Base-by-base conservation (phyloP, 2,888 invertebrate genomes). In the Didymodactylos carnosus region DNA sequence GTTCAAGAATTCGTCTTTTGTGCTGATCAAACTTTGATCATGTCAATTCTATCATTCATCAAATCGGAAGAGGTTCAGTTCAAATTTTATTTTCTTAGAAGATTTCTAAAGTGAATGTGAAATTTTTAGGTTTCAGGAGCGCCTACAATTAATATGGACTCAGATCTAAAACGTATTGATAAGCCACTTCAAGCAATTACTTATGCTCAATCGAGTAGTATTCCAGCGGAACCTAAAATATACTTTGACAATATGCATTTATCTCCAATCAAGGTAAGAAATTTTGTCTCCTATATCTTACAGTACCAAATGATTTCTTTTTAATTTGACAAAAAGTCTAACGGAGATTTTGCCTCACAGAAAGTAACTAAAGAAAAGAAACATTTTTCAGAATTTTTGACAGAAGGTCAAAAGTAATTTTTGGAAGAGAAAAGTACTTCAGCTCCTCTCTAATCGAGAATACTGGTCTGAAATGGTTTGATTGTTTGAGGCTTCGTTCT, bases 191-290 rank as follows among this genome's bases (percentile, higher is more conserved):
- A 46, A 46, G 46, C 46, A 3, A 46, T 46, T 46, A 46, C 46
- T 2, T 1, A 4, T 3, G 46, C 46, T 23, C 46, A 46, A 46
- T 46, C 46, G 0, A 46, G 23, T n/a, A 46, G 46, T 46, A 1
- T 46, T 8, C 46, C 46, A 11, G 88, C 89, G 76, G 92, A 46
- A 91, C 90, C 90, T 81, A 94, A 94, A 85, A 91, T 92, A 83
- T 98, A 93, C 86, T 98, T 93, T 81, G 95, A 98, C 83, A 87
- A 90, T 79, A 85, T 98, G 40, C 97, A 98, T 86, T 90, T 98
- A 81, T 95, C 97, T 0, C 98, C 98, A 3, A 86, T 97, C 25
- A 97, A 98, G 85, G 88, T 87, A 79, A 72, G 1, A n/a, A 23
- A n/a, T 46, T 19, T 43, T 43, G 4, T 13, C 19, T 10, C 6